A percentile compares a stretch with the other conserved stretches of the same genome.
Conservation (phyloP, 2,797 vertebrate species). For the Pangasius djambal region DNA sequence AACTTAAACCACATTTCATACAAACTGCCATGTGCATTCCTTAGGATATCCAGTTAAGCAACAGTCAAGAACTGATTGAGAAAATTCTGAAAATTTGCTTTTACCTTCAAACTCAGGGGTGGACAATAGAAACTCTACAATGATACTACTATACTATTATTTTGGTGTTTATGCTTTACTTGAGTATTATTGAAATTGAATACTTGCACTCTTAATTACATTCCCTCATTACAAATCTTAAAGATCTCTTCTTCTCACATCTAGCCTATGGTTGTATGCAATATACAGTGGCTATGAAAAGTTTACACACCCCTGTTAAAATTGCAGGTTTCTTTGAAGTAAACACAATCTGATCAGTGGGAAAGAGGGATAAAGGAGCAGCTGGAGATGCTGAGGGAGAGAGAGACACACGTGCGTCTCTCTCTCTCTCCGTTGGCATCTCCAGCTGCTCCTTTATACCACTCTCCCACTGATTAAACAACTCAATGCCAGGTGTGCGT, state of each 20-base stretch:
- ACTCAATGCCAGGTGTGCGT: too few relatives aligned
- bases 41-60: neutral
- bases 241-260: neutral
- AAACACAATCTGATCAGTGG: neutral
- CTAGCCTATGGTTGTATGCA: neutral
- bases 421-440: too few relatives aligned
- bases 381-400: too few relatives aligned
- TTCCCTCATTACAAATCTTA: neutral
- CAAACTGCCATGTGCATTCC: too few relatives aligned
- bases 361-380: too few relatives aligned
- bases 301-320: neutral
- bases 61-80: too few relatives aligned
- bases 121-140: neutral
- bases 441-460: too few relatives aligned
- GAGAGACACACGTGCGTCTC: too few relatives aligned
- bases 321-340: neutral
- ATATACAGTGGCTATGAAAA: neutral
- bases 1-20: conserved; percentile 2
- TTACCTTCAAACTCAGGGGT: neutral
- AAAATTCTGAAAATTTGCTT: neutral
- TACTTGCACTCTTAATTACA: neutral
- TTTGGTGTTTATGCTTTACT: neutral
- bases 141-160: neutral
- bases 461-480: too few relatives aligned
- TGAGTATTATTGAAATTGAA: neutral